Evolutionary conservation across 2,797 vertebrate genomes (phyloP).

Genomic region (Cyprinella venusta): DNA sequence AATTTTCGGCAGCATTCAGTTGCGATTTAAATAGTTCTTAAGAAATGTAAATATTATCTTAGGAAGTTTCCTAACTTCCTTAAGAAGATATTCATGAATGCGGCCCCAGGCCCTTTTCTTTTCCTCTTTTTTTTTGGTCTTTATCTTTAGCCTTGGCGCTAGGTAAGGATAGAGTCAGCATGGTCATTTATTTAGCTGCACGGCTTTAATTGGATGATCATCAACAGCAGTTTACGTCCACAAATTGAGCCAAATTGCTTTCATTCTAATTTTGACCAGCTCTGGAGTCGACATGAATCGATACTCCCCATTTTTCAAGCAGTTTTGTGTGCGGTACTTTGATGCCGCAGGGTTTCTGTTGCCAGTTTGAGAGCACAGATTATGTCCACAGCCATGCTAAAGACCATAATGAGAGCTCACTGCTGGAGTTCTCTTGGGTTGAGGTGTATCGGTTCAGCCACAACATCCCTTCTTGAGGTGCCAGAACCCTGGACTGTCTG

Average conservation of each 20-base stretch:
- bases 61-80: too few species aligned
- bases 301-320: background rate
- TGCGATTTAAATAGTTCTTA: too few species aligned
- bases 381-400: conserved; percentile 45
- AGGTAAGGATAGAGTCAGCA: background rate
- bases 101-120: too few species aligned
- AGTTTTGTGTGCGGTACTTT: background rate
- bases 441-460: conserved; percentile 43
- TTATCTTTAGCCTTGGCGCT: background rate
- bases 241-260: background rate
- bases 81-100: too few species aligned
- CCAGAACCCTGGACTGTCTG: conserved; percentile 60
- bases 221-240: background rate
- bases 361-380: conserved; percentile 24
- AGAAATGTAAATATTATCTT: too few species aligned
- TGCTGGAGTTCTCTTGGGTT: conserved; percentile 51
- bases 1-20: too few species aligned
- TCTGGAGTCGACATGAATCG: background rate
- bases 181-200: background rate
- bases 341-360: background rate
- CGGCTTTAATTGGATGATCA: background rate
- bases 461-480: conserved; percentile 49
- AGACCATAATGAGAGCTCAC: conserved; percentile 52
- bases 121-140: background rate
- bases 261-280: background rate